Conservation (phyloP, 2,888 invertebrate genomes). For the Acanthacorydalis orientalis region DNA sequence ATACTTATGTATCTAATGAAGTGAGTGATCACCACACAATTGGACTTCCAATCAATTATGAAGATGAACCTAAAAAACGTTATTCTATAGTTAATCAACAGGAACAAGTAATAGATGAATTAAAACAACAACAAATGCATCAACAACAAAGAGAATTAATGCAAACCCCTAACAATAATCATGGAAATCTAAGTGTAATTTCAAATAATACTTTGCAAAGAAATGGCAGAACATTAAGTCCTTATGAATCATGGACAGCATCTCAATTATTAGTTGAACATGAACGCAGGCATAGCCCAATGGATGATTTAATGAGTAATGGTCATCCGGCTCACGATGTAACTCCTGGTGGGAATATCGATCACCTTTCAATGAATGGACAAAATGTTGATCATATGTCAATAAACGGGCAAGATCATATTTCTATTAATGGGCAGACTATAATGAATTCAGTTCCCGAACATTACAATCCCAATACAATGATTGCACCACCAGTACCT, state of each 20-base stretch:
- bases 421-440: slow-evolving; percentile 21
- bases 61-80: slow-evolving; percentile 29
- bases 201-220: slow-evolving; percentile 26
- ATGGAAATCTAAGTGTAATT: slow-evolving; percentile 21
- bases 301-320: slow-evolving; percentile 16
- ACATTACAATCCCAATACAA: slow-evolving; percentile 13
- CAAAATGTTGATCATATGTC: slow-evolving; percentile 22
- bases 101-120: slow-evolving; percentile 28
- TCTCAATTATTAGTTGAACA: slow-evolving; percentile 40
- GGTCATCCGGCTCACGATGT: slow-evolving; percentile 18
- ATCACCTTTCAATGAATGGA: slow-evolving; percentile 16
- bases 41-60: slow-evolving; percentile 28
- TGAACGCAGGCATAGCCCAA: slow-evolving; percentile 34
- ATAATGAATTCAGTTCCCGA: slow-evolving; percentile 15
- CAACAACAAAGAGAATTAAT: slow-evolving; percentile 17
- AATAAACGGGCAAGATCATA: slow-evolving; percentile 20
- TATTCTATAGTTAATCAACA: slow-evolving; percentile 30
- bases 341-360: slow-evolving; percentile 12
- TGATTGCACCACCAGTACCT: slow-evolving; percentile 31
- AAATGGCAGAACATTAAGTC: slow-evolving; percentile 28
- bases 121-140: slow-evolving; percentile 24
- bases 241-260: slow-evolving; percentile 41
- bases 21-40: slow-evolving; percentile 27
- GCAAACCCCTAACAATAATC: slow-evolving; percentile 15
- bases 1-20: slow-evolving; percentile 16